phyloP scores from a whole-genome alignment of 2,888 invertebrate genomes.

The Rhamnusium bicolor region DNA sequence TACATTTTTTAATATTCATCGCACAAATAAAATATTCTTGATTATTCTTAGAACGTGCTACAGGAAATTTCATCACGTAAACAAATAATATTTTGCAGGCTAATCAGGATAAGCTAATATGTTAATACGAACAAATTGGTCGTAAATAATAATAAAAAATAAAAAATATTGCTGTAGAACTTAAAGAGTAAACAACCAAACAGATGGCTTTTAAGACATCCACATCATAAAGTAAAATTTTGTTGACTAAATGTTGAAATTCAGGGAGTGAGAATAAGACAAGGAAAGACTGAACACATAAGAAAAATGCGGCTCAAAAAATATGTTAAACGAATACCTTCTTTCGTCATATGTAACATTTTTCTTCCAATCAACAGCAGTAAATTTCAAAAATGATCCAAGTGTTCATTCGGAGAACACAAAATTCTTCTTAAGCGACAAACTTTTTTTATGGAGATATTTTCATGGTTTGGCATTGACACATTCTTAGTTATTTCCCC shows the following conservation, averaged over 20 bases:
- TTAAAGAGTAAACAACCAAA: background rate
- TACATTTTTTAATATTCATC: background rate
- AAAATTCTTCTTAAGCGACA: background rate
- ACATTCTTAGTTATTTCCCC: constrained; percentile 11
- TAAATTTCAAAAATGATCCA: background rate
- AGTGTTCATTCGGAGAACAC: background rate
- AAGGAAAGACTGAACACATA: no score
- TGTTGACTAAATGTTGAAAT: background rate
- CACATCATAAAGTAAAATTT: background rate
- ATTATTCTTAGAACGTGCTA: background rate
- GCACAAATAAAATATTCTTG: background rate
- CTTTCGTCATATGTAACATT: no score
- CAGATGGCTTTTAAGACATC: no score
- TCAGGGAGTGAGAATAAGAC: no score
- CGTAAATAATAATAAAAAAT: background rate
- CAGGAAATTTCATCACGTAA: background rate
- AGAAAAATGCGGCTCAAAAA: no score
- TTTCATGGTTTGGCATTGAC: constrained; percentile 10
- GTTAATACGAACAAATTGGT: background rate
- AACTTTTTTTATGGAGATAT: constrained; percentile 1
- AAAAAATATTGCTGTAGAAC: background rate
- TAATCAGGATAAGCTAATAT: background rate
- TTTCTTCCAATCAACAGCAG: no score
- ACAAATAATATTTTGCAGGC: background rate
- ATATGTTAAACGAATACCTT: no score